Evolutionary conservation across 2,113 vertebrate species (phyloP), one percentile per base, ranked within the genome.

Genomic region (Steatornis caripensis): DNA sequence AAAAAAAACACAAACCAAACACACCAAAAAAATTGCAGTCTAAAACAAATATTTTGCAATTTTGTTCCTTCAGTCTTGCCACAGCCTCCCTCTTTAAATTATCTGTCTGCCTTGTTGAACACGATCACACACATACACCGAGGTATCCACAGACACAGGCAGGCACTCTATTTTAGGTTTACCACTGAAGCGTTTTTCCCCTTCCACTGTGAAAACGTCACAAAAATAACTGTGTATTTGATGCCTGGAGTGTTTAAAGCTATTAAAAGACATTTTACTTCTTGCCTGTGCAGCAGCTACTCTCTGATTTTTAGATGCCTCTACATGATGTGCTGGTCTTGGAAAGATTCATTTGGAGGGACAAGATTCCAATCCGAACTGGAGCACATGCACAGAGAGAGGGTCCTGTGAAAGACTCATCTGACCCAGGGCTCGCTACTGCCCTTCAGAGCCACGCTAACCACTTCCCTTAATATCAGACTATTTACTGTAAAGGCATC

Each of bases 381-480:
- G 36, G 23, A 54, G 20, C 83, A 85, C 1, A 1, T 17, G 57
- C 53, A 24, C 41, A 0, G 0, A 21, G 45, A 62, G 0, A 21
- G 45, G 60, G 75, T 17, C 43, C 90, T 46, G 49, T 21, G 60
- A 46, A 55, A 62, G 61, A 29, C 23, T 41, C 90, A 62, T 17
- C 79, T 87, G 90, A 62, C 34, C 46, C 62, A 20, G 49, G 15
- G 61, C 58, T 23, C 4, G 29, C 15, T 21, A 61, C 80, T 66
- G 92, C 78, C 84, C 86, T 57, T 39, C 8, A 9, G 70, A 90
- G 70, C 74, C 58, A 4, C 1, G 2, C 66, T 64, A 57, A 84
- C 88, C 93, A 92, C 96, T 95, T 97, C 95, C 96, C 82, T 68
- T 49, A 32, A 7, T 4, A 39, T 29, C 92, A 61, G 39, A 23